A percentile compares a stretch with the other conserved stretches of the same genome.
Evolutionary conservation across 2,113 vertebrate species (phyloP).

Genomic region (Zosterops borbonicus): DNA sequence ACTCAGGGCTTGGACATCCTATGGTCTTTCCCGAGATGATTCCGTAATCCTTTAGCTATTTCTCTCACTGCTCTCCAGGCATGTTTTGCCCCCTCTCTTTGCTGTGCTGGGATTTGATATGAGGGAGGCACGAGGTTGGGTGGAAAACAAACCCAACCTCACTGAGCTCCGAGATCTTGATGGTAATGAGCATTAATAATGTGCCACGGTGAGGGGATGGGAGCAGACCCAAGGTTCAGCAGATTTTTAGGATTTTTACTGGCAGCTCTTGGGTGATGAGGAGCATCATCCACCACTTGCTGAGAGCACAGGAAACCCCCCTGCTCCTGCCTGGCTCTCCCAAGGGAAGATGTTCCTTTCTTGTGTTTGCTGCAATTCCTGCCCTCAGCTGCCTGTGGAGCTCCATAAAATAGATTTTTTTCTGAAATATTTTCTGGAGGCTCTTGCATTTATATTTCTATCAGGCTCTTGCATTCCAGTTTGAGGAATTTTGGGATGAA

Average conservation of each 20-base stretch:
- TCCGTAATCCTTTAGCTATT: background rate
- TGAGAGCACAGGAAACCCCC: fast-evolving
- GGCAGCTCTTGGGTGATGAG: background rate
- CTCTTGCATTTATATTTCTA: too few relatives aligned
- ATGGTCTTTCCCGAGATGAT: background rate
- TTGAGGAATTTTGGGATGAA: background rate
- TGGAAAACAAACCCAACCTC: background rate
- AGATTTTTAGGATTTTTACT: background rate
- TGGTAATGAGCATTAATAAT: background rate
- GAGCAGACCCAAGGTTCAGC: background rate
- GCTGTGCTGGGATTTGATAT: background rate
- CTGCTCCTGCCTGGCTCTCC: background rate
- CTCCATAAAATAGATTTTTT: background rate
- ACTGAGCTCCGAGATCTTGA: background rate
- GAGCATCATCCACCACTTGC: background rate
- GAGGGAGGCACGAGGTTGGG: background rate
- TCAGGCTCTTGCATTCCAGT: background rate
- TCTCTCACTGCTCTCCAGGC: background rate
- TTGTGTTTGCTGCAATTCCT: background rate
- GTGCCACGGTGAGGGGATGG: background rate
- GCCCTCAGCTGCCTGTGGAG: background rate
- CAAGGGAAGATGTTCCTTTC: background rate
- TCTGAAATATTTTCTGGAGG: background rate
- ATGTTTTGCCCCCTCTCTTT: background rate
- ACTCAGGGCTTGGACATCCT: background rate